These are phyloP conservation scores for Crypturellus tataupa DNA, from an alignment of 2,797 vertebrate species.

Conservation along the genomic window DNA sequence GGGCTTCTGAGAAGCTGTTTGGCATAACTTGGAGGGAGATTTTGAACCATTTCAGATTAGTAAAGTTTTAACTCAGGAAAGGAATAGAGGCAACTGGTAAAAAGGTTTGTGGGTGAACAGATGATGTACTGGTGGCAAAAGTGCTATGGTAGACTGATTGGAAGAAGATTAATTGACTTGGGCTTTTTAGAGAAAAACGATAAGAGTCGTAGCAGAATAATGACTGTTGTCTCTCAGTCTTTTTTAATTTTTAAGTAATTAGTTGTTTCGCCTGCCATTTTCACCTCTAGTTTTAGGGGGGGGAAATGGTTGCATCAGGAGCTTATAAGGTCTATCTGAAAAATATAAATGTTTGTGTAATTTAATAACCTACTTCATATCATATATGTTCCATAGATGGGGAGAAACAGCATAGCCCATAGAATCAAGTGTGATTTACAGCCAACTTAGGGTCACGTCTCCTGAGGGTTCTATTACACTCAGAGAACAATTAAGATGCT, in stretches of 20 bases:
- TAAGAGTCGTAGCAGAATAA: constrained; percentile 33
- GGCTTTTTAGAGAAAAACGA: constrained; percentile 1
- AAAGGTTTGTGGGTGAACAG: constrained; percentile 21
- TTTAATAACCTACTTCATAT: constrained; percentile 1
- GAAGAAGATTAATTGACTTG: constrained; percentile 51
- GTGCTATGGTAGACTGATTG: constrained; percentile 39
- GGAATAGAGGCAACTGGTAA: constrained; percentile 36
- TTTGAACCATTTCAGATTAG: constrained; percentile 39
- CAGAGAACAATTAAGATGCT: constrained; percentile 63
- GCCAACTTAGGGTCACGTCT: constrained; percentile 52
- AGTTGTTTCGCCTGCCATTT: constrained; percentile 28
- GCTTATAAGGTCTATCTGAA: background rate
- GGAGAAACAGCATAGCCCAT: constrained; percentile 3
- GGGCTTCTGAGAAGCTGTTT: constrained; percentile 58
- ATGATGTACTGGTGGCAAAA: constrained; percentile 43
- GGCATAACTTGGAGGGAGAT: constrained; percentile 44
- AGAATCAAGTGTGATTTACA: constrained; percentile 61
- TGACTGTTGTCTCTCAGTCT: constrained; percentile 40
- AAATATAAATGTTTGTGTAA: background rate
- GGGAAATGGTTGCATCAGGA: background rate
- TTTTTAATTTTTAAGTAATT: constrained; percentile 20
- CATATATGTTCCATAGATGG: background rate
- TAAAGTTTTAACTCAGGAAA: constrained; percentile 30
- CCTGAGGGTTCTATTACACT: constrained; percentile 51
- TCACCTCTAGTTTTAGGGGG: background rate